A percentile compares a stretch with the other conserved stretches of the same genome.
Evolutionary conservation across 2,797 vertebrate species (phyloP).

Genomic region (Alca torda): DNA sequence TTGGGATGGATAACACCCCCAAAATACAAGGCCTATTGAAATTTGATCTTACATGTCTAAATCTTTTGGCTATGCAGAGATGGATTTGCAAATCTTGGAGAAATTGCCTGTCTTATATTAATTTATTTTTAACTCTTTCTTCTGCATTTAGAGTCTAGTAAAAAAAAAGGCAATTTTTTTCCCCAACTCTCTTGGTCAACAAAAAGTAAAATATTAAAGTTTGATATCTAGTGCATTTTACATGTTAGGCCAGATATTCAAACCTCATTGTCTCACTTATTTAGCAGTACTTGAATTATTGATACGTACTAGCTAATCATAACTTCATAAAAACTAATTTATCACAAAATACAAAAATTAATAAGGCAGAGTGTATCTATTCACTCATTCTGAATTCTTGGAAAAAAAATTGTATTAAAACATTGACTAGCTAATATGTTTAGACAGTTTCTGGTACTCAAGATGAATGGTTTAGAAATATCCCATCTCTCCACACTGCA

Average conservation of each 20-base stretch:
- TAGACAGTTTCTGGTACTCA: not conserved
- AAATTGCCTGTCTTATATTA: not conserved
- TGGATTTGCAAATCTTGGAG: not conserved
- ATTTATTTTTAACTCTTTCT: conserved; percentile 4
- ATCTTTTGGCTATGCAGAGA: not conserved
- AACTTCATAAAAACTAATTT: not conserved
- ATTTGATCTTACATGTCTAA: not conserved
- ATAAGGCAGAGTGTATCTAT: not conserved
- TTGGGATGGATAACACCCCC: not conserved
- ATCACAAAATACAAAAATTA: not conserved
- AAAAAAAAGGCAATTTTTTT: not conserved
- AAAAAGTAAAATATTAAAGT: not conserved
- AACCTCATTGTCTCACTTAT: not conserved
- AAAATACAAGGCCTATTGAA: not conserved
- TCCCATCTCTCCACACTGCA: not conserved
- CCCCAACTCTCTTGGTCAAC: not conserved
- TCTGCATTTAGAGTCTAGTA: not conserved
- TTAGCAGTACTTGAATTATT: not conserved
- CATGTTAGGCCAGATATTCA: not conserved
- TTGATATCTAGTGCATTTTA: not conserved
- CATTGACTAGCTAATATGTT: not conserved
- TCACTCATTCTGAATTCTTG: not conserved
- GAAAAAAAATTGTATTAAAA: not conserved
- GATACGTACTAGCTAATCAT: not conserved
- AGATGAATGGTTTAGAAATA: not conserved